Evolutionary conservation across 2,113 vertebrate genomes (phyloP), one percentile per base, ranked within the genome.

Genomic region (Nothoprocta perdicaria): DNA sequence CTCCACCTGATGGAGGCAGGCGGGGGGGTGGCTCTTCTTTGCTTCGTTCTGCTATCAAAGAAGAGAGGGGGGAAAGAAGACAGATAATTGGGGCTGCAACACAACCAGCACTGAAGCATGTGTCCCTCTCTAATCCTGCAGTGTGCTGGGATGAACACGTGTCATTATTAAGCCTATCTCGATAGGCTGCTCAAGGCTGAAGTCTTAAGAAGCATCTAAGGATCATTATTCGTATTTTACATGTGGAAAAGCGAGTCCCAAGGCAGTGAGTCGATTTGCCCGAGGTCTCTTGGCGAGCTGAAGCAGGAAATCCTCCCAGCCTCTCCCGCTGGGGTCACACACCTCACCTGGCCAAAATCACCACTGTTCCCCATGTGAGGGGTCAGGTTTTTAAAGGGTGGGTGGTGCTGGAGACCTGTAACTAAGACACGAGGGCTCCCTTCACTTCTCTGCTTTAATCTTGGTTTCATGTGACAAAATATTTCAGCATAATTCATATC

Each of bases 1-100:
- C 95, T 99, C 98, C 65, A 99, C 98, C 95, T 98, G 98, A 96
- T 99, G 98, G 66, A 97, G 96, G 95, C 90, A 98, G 90, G 97
- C 88, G 7, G 98, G 97, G 1, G 88, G 61, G 18, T 97, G 96
- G 52, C 96, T 98, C 93, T 97, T 97, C 86, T 96, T 98, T 22
- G 95, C 94, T 21, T 97, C 97, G 38, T 90, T 97, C 97, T 98
- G 69, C 81, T 92, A 68, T 8, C 21, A 80, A 74, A 75, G 15
- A 43, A 45, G 40, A 29, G 45, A 35, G 22, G 18, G 76, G 62
- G 67, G 53, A 14, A 74, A 66, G 79, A 74, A 88, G 13, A 55
- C 67, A 85, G 53, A 8, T 72, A 61, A 60, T 17, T 57, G 61
- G 45, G 57, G n/a, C 65, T 94, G 50, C 71, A 73, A 63, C 82